phyloP scores from a whole-genome alignment of 2,113 vertebrate species.

The Sinocyclocheilus anshuiensis region DNA sequence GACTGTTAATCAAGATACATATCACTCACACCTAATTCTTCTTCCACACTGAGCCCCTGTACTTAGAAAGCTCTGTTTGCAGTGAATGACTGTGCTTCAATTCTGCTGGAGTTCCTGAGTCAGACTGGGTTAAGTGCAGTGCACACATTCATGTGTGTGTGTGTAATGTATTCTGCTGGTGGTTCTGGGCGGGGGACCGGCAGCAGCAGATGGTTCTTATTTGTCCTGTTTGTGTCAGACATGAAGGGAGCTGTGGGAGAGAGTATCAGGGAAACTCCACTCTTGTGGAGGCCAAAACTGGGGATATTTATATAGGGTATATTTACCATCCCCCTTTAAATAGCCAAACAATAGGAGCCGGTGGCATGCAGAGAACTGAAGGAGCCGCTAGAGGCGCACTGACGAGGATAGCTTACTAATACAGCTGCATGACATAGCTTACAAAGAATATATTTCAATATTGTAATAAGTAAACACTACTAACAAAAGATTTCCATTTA shows the following conservation, averaged over 20 bases:
- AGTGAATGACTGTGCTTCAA: not conserved
- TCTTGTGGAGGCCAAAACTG: slow-evolving; percentile 39
- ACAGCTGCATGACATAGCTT: not conserved
- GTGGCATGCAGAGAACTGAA: slow-evolving; percentile 27
- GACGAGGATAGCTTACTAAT: not conserved
- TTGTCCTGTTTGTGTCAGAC: slow-evolving; percentile 82
- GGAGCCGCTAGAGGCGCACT: slow-evolving; percentile 18
- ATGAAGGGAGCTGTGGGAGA: slow-evolving; percentile 80
- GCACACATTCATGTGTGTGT: slow-evolving; percentile 4
- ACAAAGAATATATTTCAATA: not conserved
- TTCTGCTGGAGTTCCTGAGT: slow-evolving; percentile 18
- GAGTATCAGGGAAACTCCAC: slow-evolving; percentile 35
- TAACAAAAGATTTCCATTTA: not conserved
- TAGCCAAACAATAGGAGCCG: slow-evolving; percentile 56
- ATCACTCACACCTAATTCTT: not conserved
- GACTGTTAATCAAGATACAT: not conserved
- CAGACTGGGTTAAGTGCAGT: slow-evolving; percentile 23
- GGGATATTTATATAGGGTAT: slow-evolving; percentile 39
- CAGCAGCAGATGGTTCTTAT: slow-evolving; percentile 86
- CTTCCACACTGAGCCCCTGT: not conserved
- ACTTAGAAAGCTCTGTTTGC: not conserved
- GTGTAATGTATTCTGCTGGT: slow-evolving; percentile 76
- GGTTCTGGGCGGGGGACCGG: slow-evolving; percentile 67
- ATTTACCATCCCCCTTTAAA: slow-evolving; percentile 59
- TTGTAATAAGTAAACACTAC: not conserved